phyloP scores from a whole-genome alignment of 2,797 vertebrate genomes.

The Loriculus beryllinus region DNA sequence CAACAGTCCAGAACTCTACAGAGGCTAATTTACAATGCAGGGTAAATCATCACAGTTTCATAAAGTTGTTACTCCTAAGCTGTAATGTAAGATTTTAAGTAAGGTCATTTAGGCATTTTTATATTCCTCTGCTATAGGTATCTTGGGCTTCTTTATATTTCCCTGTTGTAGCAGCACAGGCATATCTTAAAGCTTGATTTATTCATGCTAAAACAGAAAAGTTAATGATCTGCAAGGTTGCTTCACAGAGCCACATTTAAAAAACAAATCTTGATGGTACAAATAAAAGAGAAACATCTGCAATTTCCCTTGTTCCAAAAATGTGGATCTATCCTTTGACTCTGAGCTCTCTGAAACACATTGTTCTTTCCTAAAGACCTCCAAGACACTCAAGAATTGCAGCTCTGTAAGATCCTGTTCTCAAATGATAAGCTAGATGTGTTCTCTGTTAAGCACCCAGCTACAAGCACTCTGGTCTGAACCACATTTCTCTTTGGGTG shows the following conservation, averaged over 20 bases:
- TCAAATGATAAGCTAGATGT: neutral
- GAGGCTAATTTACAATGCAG: neutral
- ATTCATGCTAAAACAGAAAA: neutral
- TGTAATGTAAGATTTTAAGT: neutral
- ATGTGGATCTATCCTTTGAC: neutral
- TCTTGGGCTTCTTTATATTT: neutral
- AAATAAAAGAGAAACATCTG: neutral
- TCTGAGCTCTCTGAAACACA: neutral
- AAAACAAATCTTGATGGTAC: neutral
- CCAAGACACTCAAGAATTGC: neutral
- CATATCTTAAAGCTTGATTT: neutral
- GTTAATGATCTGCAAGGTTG: neutral
- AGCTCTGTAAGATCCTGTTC: neutral
- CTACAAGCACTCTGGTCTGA: neutral
- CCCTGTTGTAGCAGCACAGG: neutral
- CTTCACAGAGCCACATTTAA: neutral
- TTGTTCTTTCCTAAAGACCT: neutral
- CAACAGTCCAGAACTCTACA: neutral
- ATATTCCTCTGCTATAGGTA: neutral
- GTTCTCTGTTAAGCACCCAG: neutral
- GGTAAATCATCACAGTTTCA: neutral
- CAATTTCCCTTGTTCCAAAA: neutral
- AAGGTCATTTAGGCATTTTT: neutral
- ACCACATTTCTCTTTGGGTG: neutral
- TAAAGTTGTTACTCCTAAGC: neutral